A percentile compares a stretch with the other conserved stretches of the same genome.
These are phyloP conservation scores for Tiliacea aurago DNA, from an alignment of 2,888 invertebrate species.

Conservation along the genomic window DNA sequence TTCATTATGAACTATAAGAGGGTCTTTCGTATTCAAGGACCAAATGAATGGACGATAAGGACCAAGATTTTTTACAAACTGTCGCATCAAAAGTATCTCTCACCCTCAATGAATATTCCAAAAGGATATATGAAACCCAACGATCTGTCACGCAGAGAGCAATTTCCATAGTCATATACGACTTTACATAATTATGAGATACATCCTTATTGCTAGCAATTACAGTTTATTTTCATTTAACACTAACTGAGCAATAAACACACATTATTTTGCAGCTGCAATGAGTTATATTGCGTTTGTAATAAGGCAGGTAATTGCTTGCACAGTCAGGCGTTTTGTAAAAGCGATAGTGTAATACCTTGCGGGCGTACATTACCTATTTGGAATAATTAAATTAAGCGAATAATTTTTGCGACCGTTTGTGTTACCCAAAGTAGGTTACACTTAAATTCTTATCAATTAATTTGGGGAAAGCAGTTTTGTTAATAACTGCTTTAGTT, in stretches of 20 bases:
- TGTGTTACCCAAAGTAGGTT: constrained; percentile 6
- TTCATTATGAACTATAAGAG: background rate
- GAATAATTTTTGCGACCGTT: constrained; percentile 31
- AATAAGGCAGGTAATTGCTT: constrained; percentile 41
- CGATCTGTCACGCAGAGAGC: constrained; percentile 52
- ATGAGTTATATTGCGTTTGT: constrained; percentile 23
- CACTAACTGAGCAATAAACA: constrained; percentile 13
- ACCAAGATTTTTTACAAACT: constrained; percentile 15
- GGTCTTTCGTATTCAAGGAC: background rate
- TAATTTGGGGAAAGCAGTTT: background rate
- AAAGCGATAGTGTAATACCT: constrained; percentile 24
- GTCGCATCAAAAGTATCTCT: constrained; percentile 12
- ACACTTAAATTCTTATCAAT: background rate
- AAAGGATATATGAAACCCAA: constrained; percentile 51
- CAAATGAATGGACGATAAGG: background rate
- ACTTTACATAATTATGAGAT: constrained; percentile 43
- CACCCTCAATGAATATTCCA: constrained; percentile 65
- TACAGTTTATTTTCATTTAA: constrained; percentile 58
- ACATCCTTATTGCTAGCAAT: constrained; percentile 35
- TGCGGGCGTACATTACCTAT: constrained; percentile 28
- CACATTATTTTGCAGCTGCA: constrained; percentile 31
- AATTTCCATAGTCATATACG: constrained; percentile 50
- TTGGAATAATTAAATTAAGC: constrained; percentile 50
- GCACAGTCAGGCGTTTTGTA: background rate
- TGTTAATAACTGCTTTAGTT: background rate